Evolutionary conservation across 2,113 vertebrate genomes (phyloP).

Genomic region (Ctenomys sociabilis): DNA sequence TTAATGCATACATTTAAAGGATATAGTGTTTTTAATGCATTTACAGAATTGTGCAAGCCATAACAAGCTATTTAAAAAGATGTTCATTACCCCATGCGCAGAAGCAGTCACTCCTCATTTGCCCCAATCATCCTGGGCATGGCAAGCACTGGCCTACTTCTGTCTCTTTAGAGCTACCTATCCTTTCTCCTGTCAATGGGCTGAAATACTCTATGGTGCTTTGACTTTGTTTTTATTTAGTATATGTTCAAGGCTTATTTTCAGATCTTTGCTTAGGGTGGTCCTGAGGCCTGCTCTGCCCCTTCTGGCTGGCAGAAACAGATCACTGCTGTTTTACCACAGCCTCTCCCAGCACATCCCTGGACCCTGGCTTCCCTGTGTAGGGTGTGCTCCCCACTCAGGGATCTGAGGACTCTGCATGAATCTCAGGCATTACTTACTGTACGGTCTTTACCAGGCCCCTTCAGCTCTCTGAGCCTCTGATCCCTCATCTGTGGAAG

Average conservation of each 20-base stretch:
- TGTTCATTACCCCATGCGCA: not conserved
- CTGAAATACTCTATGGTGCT: not conserved
- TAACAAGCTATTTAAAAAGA: not conserved
- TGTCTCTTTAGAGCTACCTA: not conserved
- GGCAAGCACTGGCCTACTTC: not conserved
- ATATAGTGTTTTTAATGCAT: not conserved
- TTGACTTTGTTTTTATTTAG: not conserved
- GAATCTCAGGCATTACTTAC: not conserved
- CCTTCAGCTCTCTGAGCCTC: not conserved
- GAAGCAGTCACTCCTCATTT: not conserved
- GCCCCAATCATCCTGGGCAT: not conserved
- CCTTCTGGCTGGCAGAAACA: not conserved
- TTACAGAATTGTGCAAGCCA: not conserved
- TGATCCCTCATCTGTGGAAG: not conserved
- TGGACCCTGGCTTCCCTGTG: not conserved
- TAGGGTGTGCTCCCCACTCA: not conserved
- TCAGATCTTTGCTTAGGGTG: not conserved
- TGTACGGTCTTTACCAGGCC: not conserved
- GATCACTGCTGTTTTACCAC: not conserved
- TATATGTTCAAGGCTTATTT: not conserved
- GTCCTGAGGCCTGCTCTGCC: not conserved
- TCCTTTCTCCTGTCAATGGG: not conserved
- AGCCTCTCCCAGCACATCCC: not conserved
- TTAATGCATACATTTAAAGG: not conserved
- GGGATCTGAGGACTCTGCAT: not conserved